A percentile compares a stretch with the other conserved stretches of the same genome.
Conservation (phyloP, 2,797 vertebrate genomes). For the Enteromius argenteus region DNA sequence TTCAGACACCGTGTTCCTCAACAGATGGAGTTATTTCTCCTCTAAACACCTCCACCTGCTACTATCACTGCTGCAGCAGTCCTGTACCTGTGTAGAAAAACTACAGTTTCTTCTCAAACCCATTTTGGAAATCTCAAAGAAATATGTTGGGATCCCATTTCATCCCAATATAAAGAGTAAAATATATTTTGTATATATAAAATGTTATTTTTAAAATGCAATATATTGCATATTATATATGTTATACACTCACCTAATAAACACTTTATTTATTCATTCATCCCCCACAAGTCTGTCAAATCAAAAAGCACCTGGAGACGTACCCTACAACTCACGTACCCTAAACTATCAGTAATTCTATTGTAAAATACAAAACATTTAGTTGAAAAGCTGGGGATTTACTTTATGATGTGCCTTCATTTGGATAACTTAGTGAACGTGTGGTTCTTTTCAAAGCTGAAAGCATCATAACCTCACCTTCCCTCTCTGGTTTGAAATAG, state of each 20-base stretch:
- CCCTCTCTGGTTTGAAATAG: slow-evolving; percentile 50
- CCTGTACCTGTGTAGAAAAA: not conserved
- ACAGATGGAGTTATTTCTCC: slow-evolving; percentile 55
- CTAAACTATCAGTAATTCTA: not conserved
- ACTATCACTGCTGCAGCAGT: not conserved
- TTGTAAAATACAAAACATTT: not conserved
- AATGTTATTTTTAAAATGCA: too few species aligned
- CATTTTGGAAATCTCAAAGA: not conserved
- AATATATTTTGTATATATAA: not conserved
- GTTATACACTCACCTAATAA: too few species aligned
- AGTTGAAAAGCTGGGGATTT: not conserved
- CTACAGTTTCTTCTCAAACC: not conserved
- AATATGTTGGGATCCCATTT: not conserved
- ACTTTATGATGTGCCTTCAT: slow-evolving; percentile 17
- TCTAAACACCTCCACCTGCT: slow-evolving; percentile 44
- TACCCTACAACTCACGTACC: not conserved
- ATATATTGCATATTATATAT: too few species aligned
- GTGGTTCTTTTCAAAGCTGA: slow-evolving; percentile 1
- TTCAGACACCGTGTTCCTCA: slow-evolving; percentile 36
- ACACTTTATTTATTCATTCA: too few species aligned
- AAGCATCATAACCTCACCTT: slow-evolving; percentile 56
- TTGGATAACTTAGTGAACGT: slow-evolving; percentile 23
- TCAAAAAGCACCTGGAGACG: not conserved
- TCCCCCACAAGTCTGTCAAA: too few species aligned
- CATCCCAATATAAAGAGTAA: not conserved